Evolutionary conservation across 2,113 vertebrate species (phyloP).

Genomic region (Silurus glanis): DNA sequence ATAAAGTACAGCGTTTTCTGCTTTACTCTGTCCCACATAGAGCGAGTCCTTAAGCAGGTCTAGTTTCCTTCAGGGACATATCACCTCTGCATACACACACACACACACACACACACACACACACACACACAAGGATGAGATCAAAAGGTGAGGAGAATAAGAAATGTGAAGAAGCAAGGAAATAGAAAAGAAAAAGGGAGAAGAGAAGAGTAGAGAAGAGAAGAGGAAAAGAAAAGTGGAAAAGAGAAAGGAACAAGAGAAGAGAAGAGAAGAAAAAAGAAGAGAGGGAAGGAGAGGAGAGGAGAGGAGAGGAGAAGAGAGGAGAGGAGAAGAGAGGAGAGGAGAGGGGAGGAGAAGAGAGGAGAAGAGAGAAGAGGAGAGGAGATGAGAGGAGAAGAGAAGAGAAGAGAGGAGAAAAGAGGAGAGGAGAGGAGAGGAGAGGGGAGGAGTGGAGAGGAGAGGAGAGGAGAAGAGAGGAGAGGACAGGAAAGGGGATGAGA

Average conservation of each 20-base stretch:
- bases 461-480: background rate
- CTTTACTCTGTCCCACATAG: no score
- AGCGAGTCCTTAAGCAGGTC: no score
- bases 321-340: background rate
- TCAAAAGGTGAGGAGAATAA: background rate
- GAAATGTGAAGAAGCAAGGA: background rate
- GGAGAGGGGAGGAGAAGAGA: background rate
- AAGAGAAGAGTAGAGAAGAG: background rate
- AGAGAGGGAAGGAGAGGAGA: background rate
- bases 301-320: background rate
- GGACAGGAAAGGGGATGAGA: background rate
- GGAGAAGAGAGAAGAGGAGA: background rate
- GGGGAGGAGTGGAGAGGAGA: background rate
- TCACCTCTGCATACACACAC: no score
- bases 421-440: background rate
- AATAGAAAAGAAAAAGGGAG: no score
- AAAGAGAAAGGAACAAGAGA: background rate
- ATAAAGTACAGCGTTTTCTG: no score
- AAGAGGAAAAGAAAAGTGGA: background rate
- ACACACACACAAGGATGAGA: no score
- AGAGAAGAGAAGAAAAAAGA: background rate
- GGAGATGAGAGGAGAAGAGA: background rate
- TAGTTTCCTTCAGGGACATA: no score
- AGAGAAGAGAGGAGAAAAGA: background rate
- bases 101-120: no score